Conservation (phyloP, 2,113 vertebrate species). For the Gnathonemus echidnorhynchus region DNA sequence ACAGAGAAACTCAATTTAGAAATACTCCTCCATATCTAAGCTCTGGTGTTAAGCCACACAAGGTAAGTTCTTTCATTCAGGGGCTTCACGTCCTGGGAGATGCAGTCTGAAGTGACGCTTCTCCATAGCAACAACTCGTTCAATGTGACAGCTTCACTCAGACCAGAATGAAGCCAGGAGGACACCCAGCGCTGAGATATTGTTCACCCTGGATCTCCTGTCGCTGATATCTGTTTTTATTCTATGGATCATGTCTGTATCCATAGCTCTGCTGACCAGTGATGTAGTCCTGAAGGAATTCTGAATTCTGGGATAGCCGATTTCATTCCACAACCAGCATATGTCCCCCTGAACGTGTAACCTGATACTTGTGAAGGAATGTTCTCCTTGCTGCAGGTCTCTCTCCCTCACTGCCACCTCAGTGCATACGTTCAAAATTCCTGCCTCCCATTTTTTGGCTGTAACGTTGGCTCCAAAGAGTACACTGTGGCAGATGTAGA, state of each 20-base stretch:
- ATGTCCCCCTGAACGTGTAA: slow-evolving; percentile 51
- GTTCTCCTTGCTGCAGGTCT: slow-evolving; percentile 56
- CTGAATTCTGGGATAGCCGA: slow-evolving; percentile 31
- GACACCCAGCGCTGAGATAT: neutral
- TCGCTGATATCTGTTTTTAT: slow-evolving; percentile 18
- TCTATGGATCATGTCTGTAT: neutral
- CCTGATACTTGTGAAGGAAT: slow-evolving; percentile 64
- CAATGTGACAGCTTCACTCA: neutral
- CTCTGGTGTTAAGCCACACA: neutral
- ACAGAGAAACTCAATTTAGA: neutral
- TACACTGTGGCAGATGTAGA: slow-evolving; percentile 15
- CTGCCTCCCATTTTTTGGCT: slow-evolving; percentile 16
- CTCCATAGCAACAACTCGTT: neutral
- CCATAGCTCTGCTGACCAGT: slow-evolving; percentile 14
- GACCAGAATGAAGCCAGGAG: neutral
- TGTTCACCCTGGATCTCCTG: neutral
- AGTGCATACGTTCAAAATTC: slow-evolving; percentile 13
- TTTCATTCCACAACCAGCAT: slow-evolving; percentile 36
- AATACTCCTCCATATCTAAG: neutral
- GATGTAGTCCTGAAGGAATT: slow-evolving; percentile 21
- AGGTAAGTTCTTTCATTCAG: neutral
- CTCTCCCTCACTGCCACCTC: slow-evolving; percentile 40
- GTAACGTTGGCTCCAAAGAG: slow-evolving; percentile 26
- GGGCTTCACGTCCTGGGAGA: neutral
- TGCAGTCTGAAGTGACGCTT: neutral